A percentile compares a stretch with the other conserved stretches of the same genome.
These are phyloP conservation scores for Siderastrea radians DNA, from an alignment of 92 coral and sea anemone genomes.

Conservation along the genomic window DNA sequence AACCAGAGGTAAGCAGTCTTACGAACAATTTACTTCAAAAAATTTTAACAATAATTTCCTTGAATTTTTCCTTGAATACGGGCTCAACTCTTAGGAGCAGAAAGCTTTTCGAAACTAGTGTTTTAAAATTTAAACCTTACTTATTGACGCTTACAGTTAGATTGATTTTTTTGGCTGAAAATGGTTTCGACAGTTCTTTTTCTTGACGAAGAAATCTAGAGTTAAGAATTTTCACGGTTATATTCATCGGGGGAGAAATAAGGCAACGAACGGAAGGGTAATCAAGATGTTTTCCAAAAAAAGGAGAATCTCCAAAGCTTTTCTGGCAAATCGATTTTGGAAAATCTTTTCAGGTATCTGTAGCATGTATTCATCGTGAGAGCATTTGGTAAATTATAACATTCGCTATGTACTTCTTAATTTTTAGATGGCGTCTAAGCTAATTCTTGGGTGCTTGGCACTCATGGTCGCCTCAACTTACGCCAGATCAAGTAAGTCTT, in stretches of 20 bases:
- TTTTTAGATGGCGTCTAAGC: constrained; percentile 96
- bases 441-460: constrained; percentile 89
- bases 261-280: not conserved
- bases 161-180: not conserved
- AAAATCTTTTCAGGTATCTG: not conserved
- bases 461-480: constrained; percentile 93
- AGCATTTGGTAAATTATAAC: not conserved
- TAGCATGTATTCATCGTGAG: not conserved
- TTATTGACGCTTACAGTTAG: not conserved
- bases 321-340: not conserved
- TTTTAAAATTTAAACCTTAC: not conserved
- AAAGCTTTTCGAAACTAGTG: no score
- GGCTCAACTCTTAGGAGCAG: not conserved
- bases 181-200: not conserved
- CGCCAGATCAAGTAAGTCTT: constrained; percentile 93
- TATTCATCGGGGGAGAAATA: not conserved
- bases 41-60: constrained; percentile 1
- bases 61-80: not conserved
- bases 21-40: not conserved
- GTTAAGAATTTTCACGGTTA: not conserved
- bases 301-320: not conserved
- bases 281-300: not conserved
- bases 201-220: no score
- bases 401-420: not conserved
- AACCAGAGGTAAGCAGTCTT: constrained; percentile 44